These are phyloP conservation scores for Trissoscelio sp. DNA, from an alignment of 2,888 invertebrate genomes.

Conservation along the genomic window DNA sequence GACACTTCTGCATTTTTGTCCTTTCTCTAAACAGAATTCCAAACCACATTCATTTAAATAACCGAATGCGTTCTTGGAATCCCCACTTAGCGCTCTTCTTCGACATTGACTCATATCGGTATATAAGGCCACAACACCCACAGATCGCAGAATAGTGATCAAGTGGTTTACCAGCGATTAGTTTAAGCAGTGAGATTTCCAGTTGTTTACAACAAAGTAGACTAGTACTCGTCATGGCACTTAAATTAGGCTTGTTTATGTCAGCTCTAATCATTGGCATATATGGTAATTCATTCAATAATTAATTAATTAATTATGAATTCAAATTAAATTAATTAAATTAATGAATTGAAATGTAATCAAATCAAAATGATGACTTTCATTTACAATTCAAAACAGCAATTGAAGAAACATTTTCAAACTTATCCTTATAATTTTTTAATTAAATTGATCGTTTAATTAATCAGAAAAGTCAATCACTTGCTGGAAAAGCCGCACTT, in stretches of 20 bases:
- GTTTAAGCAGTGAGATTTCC: constrained; percentile 14
- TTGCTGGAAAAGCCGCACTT: constrained; percentile 10
- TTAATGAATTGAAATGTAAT: no score
- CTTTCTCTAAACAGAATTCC: constrained; percentile 60
- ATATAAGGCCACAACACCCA: constrained; percentile 62
- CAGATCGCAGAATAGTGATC: constrained; percentile 59
- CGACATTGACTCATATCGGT: constrained; percentile 63
- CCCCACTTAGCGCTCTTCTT: constrained; percentile 59
- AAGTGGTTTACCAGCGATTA: constrained; percentile 38
- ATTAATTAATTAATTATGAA: neutral
- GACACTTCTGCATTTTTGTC: constrained; percentile 41
- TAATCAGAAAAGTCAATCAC: no score
- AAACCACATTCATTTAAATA: constrained; percentile 58
- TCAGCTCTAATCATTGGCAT: constrained; percentile 15
- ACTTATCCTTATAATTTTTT: no score
- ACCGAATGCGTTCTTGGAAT: constrained; percentile 67
- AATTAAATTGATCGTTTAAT: no score
- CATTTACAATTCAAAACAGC: no score
- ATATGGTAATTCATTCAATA: constrained; percentile 46
- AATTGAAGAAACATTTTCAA: no score
- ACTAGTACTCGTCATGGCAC: constrained; percentile 12
- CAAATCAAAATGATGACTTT: no score
- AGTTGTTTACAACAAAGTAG: constrained; percentile 25
- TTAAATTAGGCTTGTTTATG: constrained; percentile 22
- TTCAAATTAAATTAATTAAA: no score